Evolutionary conservation across 2,113 vertebrate species (phyloP).

Genomic region (Balaeniceps rex): DNA sequence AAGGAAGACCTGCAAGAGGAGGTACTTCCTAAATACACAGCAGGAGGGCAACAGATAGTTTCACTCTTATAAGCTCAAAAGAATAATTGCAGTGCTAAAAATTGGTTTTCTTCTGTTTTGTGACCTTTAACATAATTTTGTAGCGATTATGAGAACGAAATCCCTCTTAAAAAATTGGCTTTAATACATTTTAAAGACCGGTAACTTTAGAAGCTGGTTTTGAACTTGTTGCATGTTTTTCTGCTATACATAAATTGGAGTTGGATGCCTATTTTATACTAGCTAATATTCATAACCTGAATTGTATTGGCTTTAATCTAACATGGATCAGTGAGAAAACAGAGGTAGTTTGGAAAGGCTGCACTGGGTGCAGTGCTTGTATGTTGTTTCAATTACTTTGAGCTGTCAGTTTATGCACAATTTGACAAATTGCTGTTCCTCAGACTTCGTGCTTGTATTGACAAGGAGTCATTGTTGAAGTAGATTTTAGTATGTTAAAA

Average conservation of each 20-base stretch:
- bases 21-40: neutral
- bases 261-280: neutral
- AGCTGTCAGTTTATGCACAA: neutral
- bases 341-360: neutral
- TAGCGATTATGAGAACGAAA: neutral
- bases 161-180: neutral
- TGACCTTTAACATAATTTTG: neutral
- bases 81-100: neutral
- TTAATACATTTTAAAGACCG: neutral
- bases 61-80: neutral
- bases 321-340: neutral
- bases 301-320: neutral
- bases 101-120: neutral
- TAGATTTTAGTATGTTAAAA: neutral
- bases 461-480: neutral
- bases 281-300: neutral
- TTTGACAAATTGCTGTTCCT: neutral
- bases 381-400: neutral
- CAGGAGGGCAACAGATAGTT: neutral
- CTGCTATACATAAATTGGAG: neutral
- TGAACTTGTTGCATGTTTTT: neutral
- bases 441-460: neutral
- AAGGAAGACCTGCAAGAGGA: neutral
- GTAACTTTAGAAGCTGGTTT: neutral
- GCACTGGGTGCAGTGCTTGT: neutral